These are phyloP conservation scores for Stomatorhinus walkeri DNA, from an alignment of 2,797 vertebrate genomes.

Conservation along the genomic window DNA sequence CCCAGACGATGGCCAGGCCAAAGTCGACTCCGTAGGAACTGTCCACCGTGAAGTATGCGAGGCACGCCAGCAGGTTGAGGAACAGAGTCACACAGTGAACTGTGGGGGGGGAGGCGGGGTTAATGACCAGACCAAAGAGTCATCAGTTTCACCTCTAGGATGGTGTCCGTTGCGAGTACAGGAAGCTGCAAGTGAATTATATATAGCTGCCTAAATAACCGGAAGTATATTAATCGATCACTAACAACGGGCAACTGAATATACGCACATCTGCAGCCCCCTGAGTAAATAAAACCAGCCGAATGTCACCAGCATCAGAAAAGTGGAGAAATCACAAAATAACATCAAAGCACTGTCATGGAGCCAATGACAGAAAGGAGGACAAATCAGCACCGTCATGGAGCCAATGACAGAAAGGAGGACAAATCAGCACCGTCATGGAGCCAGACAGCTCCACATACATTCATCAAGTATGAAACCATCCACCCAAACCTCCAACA, in stretches of 20 bases:
- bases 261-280: not conserved
- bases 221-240: not conserved
- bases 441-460: not conserved
- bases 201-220: not conserved
- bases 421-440: not conserved
- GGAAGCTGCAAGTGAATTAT: not conserved
- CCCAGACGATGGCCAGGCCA: slow-evolving; percentile 87
- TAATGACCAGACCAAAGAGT: not conserved
- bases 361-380: not conserved
- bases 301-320: not conserved
- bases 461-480: not conserved
- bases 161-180: not conserved
- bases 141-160: not conserved
- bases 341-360: not conserved
- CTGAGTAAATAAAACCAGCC: not conserved
- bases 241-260: not conserved
- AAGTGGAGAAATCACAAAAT: not conserved
- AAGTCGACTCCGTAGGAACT: slow-evolving; percentile 65
- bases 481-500: not conserved
- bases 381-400: not conserved
- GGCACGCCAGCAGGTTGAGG: slow-evolving; percentile 86
- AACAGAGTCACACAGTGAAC: slow-evolving; percentile 83
- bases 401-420: not conserved
- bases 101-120: slow-evolving; percentile 40
- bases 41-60: slow-evolving; percentile 69